Conservation (phyloP, 2,888 invertebrate species). For the Ichneumon xanthorius region DNA sequence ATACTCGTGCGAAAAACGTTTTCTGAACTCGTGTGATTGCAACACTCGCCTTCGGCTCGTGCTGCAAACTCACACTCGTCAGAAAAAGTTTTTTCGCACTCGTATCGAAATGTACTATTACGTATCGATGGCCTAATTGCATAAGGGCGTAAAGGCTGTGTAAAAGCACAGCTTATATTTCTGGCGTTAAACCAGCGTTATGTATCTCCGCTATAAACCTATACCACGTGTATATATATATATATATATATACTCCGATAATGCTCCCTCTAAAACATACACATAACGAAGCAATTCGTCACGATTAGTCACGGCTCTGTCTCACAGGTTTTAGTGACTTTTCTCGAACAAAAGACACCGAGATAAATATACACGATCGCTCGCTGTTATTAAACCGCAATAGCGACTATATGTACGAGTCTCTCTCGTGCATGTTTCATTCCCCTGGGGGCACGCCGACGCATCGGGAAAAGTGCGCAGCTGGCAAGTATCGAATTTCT, state of each 20-base stretch:
- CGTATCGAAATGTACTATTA: no score
- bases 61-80: no score
- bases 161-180: no score
- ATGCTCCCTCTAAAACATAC: neutral
- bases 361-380: slow-evolving; percentile 17
- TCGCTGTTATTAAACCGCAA: neutral
- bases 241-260: neutral
- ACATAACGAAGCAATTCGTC: slow-evolving; percentile 38
- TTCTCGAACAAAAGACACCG: slow-evolving; percentile 22
- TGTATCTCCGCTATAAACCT: neutral
- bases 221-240: neutral
- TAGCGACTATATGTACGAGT: neutral
- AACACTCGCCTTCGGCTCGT: no score
- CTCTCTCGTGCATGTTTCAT: neutral
- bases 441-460: neutral
- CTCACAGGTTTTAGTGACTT: slow-evolving; percentile 11
- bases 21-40: no score
- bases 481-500: slow-evolving; percentile 48
- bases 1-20: no score
- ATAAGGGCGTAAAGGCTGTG: no score
- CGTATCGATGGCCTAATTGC: no score
- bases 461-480: slow-evolving; percentile 41
- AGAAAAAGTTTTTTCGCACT: no score
- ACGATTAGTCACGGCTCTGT: slow-evolving; percentile 45
- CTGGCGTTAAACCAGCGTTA: no score